Conservation (phyloP, 2,113 vertebrate genomes). For the Scortum barcoo region DNA sequence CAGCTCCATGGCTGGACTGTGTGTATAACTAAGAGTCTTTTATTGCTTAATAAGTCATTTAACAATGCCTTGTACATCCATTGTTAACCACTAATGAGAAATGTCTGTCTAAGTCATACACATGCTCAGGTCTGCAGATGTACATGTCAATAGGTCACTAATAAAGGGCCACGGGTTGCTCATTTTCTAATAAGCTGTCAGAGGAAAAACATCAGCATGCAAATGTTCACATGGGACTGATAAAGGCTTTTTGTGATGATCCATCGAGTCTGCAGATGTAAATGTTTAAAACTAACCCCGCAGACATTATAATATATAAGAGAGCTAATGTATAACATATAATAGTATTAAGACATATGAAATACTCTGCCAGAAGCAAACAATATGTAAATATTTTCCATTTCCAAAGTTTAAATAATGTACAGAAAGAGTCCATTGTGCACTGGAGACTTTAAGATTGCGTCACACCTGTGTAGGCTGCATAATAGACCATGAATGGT, state of each 20-base stretch:
- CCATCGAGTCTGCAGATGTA: background rate
- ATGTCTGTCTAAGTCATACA: background rate
- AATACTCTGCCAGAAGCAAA: no score
- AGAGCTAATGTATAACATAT: no score
- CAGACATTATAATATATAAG: no score
- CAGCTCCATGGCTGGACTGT: background rate
- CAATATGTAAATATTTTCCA: no score
- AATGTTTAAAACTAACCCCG: background rate
- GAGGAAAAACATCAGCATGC: background rate
- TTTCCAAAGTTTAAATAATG: no score
- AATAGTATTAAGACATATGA: no score
- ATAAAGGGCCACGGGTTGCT: background rate
- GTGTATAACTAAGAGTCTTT: background rate
- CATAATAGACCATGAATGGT: no score
- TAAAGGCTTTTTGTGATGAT: background rate
- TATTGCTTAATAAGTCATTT: background rate
- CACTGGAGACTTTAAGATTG: no score
- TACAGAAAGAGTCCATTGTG: no score
- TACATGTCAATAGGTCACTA: background rate
- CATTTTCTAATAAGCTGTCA: background rate
- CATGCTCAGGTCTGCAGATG: background rate
- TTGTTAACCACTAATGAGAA: background rate
- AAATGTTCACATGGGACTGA: background rate
- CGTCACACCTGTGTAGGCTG: no score
- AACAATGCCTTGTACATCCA: background rate